Evolutionary conservation across 2,797 vertebrate genomes (phyloP), one percentile per base, ranked within the genome.

Genomic region (Rhabdophis nuchalis): DNA sequence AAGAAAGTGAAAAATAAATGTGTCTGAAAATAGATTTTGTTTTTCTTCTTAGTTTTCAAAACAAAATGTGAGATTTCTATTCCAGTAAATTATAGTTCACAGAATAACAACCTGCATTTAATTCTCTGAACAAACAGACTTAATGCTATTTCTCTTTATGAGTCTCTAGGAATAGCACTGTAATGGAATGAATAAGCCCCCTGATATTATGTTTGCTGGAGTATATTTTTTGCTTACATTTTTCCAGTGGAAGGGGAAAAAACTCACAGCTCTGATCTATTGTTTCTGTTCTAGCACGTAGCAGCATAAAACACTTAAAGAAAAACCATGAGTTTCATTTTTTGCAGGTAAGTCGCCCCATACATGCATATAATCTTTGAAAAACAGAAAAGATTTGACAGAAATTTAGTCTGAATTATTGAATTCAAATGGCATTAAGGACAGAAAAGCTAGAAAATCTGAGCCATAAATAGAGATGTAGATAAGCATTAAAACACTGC

Each of bases 81-180:
- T 46, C 72, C 68, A 3, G 57, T 94, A 46, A 94, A 92, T 68
- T 86, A 91, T 87, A 91, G 72, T 27, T 89, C 1, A 41, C 18
- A 90, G 36, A 4, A 2, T 87, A 90, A 27, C 3, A 93, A 41
- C 0, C 89, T 0, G 0, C 64, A 64, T 87, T 90, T 93, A 89
- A 94, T 82, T 92, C 27, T 11, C 0, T 52, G 82, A 25, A 1
- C 85, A 95, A 95, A 91, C 85, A 90, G 25, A 9, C 85, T 56
- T 82, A 86, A 90, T 90, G 56, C 72, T 41, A 56, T 20, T 87
- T 90, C 41, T 27, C 32, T 91, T 87, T 82, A 91, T 91, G 64
- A 92, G 9, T 27, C 53, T 46, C 57, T 3, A 61, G 4, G 3
- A 90, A 1, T 52, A 2, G 4, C 58, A 1, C 64, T 90, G 46